Percentiles rank a stretch among this genome's conserved stretches.
phyloP scores from a whole-genome alignment of 2,888 invertebrate species.

The Netelia virgata region DNA sequence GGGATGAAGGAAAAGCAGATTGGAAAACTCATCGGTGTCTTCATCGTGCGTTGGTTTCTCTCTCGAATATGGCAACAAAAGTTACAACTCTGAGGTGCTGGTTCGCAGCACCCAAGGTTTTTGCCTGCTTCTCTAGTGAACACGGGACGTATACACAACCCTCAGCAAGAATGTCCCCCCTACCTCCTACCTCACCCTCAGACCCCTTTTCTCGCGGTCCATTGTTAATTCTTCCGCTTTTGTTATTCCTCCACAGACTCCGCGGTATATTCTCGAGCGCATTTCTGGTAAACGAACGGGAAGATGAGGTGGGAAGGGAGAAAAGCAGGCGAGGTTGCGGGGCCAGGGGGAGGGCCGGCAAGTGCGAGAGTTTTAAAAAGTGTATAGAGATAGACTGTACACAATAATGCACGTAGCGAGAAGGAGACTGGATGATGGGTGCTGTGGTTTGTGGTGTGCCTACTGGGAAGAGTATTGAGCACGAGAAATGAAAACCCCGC shows the following conservation, averaged over 20 bases:
- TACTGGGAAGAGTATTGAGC: constrained; percentile 19
- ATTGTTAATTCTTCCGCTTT: constrained; percentile 67
- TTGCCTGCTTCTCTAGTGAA: not conserved
- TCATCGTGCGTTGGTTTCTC: not conserved
- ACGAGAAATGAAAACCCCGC: constrained; percentile 38
- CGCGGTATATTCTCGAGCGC: constrained; percentile 11
- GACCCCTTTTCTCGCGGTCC: constrained; percentile 48
- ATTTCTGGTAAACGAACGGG: constrained; percentile 2
- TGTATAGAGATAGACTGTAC: constrained; percentile 1
- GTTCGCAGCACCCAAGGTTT: not conserved
- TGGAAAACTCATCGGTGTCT: not conserved
- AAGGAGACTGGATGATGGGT: constrained; percentile 11
- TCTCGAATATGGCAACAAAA: not conserved
- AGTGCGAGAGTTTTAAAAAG: not conserved
- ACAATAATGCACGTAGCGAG: constrained; percentile 35
- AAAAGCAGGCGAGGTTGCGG: not conserved
- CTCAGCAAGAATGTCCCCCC: not conserved
- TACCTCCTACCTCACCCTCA: not conserved
- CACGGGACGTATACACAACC: constrained; percentile 16
- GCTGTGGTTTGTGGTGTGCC: constrained; percentile 25
- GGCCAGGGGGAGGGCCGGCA: not conserved
- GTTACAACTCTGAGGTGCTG: not conserved
- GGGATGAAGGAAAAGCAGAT: not conserved
- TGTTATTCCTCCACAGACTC: constrained; percentile 58
- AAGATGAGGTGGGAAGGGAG: not conserved